Evolutionary conservation across 2,888 invertebrate genomes (phyloP).

Genomic region (Agonopterix heracliana): DNA sequence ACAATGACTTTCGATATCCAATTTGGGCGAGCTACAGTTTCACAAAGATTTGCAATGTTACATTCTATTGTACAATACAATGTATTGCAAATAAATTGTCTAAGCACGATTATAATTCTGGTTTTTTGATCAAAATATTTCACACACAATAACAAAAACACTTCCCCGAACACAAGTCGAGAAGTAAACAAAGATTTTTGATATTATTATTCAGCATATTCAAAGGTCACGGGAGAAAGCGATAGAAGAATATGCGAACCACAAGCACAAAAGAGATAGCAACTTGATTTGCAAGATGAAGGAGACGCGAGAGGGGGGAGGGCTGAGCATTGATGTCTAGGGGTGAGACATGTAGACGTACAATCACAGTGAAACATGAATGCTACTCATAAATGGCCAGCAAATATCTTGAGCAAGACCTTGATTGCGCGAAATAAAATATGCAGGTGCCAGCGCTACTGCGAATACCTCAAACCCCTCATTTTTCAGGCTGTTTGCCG

Average conservation of each 20-base stretch:
- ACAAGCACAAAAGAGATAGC: conserved; percentile 32
- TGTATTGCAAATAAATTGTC: not conserved
- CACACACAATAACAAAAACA: conserved; percentile 71
- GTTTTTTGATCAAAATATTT: conserved; percentile 29
- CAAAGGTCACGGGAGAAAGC: conserved; percentile 63
- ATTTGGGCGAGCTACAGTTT: conserved; percentile 32
- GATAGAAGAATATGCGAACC: conserved; percentile 21
- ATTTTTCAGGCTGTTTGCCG: too few relatives aligned
- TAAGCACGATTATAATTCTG: conserved; percentile 14
- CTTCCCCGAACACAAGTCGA: conserved; percentile 48
- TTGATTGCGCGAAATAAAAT: too few relatives aligned
- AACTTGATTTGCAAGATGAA: conserved; percentile 17
- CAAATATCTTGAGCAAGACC: too few relatives aligned
- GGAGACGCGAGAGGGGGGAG: conserved; percentile 32
- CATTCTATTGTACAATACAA: not conserved
- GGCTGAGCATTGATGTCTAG: conserved; percentile 8
- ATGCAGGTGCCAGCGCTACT: too few relatives aligned
- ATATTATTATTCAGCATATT: conserved; percentile 65
- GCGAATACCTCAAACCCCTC: too few relatives aligned
- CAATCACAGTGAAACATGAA: too few relatives aligned
- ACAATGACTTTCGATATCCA: conserved; percentile 68
- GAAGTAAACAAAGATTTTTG: conserved; percentile 72
- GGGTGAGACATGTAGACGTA: too few relatives aligned
- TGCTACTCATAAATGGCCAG: too few relatives aligned
- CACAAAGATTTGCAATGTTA: not conserved